Percentiles rank a stretch among this genome's conserved stretches.
These are phyloP conservation scores for Drosophila punjabiensis DNA, from an alignment of 1,140 invertebrate species.

Conservation along the genomic window DNA sequence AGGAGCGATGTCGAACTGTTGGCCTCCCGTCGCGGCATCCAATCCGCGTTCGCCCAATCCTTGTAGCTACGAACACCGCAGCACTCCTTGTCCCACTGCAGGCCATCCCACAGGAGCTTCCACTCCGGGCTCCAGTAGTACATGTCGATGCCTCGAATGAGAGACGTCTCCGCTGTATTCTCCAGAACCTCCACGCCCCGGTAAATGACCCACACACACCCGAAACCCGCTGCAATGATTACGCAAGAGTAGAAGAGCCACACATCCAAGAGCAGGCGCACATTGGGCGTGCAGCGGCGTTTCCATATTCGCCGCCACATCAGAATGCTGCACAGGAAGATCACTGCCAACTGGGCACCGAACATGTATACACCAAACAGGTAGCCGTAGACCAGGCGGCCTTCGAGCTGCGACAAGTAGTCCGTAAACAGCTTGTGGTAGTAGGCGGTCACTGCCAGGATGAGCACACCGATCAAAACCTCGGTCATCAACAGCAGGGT, in stretches of 20 bases:
- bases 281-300: constrained; percentile 68
- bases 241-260: constrained; percentile 77
- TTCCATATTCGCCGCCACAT: constrained; percentile 75
- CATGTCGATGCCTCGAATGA: constrained; percentile 72
- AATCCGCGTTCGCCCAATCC: constrained; percentile 79
- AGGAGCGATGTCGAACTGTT: constrained; percentile 31
- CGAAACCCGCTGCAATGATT: constrained; percentile 67
- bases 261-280: constrained; percentile 60
- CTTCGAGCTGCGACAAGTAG: constrained; percentile 61
- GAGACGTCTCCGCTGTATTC: constrained; percentile 55
- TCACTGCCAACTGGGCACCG: constrained; percentile 62
- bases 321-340: constrained; percentile 60
- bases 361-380: constrained; percentile 66
- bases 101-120: constrained; percentile 77
- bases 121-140: constrained; percentile 79
- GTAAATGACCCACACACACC: constrained; percentile 59
- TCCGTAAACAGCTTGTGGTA: constrained; percentile 61
- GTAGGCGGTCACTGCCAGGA: constrained; percentile 60
- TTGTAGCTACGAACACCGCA: constrained; percentile 75
- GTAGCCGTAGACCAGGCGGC: constrained; percentile 51
- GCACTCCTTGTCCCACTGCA: constrained; percentile 73
- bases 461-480: constrained; percentile 61
- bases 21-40: constrained; percentile 61
- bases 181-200: constrained; percentile 46
- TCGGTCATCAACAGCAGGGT: constrained; percentile 64